Base-by-base conservation (phyloP, 2,113 vertebrate genomes). In the Uria aalge region DNA sequence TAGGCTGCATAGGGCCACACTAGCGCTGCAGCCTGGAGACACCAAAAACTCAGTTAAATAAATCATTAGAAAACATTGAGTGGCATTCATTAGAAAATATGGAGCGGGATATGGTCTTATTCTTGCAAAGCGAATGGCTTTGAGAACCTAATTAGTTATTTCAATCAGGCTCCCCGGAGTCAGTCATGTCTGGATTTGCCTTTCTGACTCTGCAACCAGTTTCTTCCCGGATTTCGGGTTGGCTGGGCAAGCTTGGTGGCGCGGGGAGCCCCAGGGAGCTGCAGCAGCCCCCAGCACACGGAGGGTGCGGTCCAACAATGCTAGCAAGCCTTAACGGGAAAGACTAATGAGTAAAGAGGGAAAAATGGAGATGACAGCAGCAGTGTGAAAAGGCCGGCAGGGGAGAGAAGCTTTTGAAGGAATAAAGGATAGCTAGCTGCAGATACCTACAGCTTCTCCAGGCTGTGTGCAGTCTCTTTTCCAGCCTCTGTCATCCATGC, bases 121-220 rank as follows among this genome's bases (percentile, higher is more conserved):
- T 82, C 87, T n/a, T 22, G 91, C 87, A 45, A 69, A 36, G 86
- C 2, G 23, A 92, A 8, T 0, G 86, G 69, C 91, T 87, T 40
- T 19, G 52, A 91, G 92, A 96, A 95, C 52, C 60, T 95, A 88
- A 95, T 97, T 95, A 96, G 84, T 79, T 82, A 82, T 96, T 96
- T 93, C 92, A 93, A 30, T 88, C 94, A 91, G 74, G 69, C 84
- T 96, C 87, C 93, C 93, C 2, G 2, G 93, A 55, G 95, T 76
- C 92, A 43, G 40, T 78, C 73, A 8, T 57, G 93, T 22, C 96
- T 91, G 92, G 60, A 93, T 96, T 56, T 87, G 96, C 92, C 93
- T 92, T 29, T 55, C 95, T 68, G 68, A 4, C 87, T 87, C 76
- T 20, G 34, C 22, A 59, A 38, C 22, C 5, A 4, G 23, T n/a